Evolutionary conservation across 2,113 vertebrate species (phyloP).

Genomic region (Microcebus lehilahytsara): DNA sequence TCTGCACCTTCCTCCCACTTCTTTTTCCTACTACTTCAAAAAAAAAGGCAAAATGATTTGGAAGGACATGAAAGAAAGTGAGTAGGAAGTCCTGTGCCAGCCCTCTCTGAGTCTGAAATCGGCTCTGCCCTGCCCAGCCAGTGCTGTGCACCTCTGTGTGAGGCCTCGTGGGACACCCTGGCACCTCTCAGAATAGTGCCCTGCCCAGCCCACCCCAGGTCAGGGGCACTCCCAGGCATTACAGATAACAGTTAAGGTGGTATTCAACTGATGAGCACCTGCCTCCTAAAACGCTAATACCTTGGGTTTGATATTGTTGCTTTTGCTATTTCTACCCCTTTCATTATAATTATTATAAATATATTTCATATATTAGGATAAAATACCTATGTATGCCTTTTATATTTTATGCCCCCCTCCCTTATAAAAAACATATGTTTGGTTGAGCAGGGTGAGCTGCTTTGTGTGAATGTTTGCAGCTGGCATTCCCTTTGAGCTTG

Average conservation of each 20-base stretch:
- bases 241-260: neutral
- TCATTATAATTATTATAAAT: neutral
- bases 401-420: neutral
- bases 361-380: neutral
- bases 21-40: neutral
- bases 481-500: neutral
- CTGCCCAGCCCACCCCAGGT: neutral
- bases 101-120: neutral
- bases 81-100: neutral
- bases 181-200: neutral
- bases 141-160: neutral
- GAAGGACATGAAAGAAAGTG: neutral
- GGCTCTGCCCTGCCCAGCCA: no score
- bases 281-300: neutral
- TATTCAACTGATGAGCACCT: neutral
- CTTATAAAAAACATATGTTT: neutral
- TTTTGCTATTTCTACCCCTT: neutral
- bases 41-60: neutral
- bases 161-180: neutral
- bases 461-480: neutral
- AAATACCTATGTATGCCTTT: neutral
- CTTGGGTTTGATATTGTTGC: neutral
- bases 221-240: neutral
- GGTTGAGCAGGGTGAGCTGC: neutral
- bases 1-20: neutral